Evolutionary conservation across 2,888 invertebrate genomes (phyloP).

Genomic region (Branchipolynoe longqiensis): DNA sequence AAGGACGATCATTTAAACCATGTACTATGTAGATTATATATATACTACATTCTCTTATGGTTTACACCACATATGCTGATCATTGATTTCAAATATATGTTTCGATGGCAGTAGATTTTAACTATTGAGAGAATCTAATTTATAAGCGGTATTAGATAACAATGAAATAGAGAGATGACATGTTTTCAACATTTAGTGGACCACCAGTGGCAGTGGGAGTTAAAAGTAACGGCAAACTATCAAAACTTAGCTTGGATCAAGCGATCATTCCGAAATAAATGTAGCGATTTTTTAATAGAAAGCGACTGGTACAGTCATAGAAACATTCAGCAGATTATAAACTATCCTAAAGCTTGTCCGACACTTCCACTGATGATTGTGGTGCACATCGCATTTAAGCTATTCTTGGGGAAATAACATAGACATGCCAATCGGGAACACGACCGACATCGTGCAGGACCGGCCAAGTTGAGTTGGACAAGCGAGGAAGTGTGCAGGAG

Average conservation of each 20-base stretch:
- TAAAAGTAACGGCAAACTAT: constrained; percentile 26
- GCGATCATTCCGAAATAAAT: constrained; percentile 17
- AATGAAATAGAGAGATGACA: no score
- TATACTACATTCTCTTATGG: no score
- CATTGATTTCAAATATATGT: no score
- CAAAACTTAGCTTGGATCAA: no score
- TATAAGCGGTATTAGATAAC: no score
- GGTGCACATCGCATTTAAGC: background rate
- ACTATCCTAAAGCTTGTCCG: background rate
- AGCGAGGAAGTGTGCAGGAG: background rate
- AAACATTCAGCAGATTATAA: background rate
- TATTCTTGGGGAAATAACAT: constrained; percentile 1
- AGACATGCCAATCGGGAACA: background rate
- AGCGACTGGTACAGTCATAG: background rate
- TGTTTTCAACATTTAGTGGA: no score
- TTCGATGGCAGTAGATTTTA: no score
- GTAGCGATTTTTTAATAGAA: background rate
- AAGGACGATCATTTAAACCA: constrained; percentile 29
- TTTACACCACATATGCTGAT: no score
- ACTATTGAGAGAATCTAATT: no score
- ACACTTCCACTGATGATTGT: background rate
- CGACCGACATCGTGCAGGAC: constrained; percentile 8
- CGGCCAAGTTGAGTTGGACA: background rate
- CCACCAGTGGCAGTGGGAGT: background rate
- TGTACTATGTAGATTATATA: no score